A percentile compares a stretch with the other conserved stretches of the same genome.
These are phyloP conservation scores for Epicauta chinensis DNA, from an alignment of 1,140 invertebrate species.

Conservation along the genomic window DNA sequence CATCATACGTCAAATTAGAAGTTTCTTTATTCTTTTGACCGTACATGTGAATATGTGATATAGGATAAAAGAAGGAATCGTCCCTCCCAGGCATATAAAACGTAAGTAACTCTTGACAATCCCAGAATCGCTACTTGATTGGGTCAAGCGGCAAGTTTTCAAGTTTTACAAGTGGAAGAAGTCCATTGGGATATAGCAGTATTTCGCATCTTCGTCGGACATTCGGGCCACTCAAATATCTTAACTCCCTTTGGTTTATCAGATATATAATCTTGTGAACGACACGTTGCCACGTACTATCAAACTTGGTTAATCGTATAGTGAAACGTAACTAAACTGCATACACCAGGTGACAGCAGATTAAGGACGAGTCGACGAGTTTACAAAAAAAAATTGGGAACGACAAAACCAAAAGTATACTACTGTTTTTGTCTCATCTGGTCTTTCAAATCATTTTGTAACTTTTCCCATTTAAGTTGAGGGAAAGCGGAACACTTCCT, in stretches of 20 bases:
- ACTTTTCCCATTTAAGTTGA: slow-evolving; percentile 19
- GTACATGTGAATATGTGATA: slow-evolving; percentile 27
- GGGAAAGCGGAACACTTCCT: slow-evolving; percentile 1
- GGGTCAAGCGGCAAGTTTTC: slow-evolving; percentile 25
- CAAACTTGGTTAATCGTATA: slow-evolving; percentile 13
- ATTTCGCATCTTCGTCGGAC: slow-evolving; percentile 12
- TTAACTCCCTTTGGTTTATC: slow-evolving; percentile 4
- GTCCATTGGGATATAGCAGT: slow-evolving; percentile 14
- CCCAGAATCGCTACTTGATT: slow-evolving; percentile 34
- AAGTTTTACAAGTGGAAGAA: neutral
- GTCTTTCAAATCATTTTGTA: slow-evolving; percentile 17
- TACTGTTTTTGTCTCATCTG: slow-evolving; percentile 5
- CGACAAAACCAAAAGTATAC: slow-evolving; percentile 1
- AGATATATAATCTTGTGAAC: slow-evolving; percentile 7
- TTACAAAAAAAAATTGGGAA: neutral
- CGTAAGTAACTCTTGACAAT: slow-evolving; percentile 22
- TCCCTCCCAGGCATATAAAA: slow-evolving; percentile 24
- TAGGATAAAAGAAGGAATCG: slow-evolving; percentile 9
- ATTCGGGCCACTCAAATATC: neutral
- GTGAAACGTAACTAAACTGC: too few species aligned
- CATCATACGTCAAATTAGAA: slow-evolving; percentile 22
- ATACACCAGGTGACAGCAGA: slow-evolving; percentile 12
- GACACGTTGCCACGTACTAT: slow-evolving; percentile 14
- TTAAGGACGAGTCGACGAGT: neutral
- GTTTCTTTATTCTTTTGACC: slow-evolving; percentile 23